phyloP scores from a whole-genome alignment of 2,888 invertebrate genomes.

The Philopedon plagiatum region DNA sequence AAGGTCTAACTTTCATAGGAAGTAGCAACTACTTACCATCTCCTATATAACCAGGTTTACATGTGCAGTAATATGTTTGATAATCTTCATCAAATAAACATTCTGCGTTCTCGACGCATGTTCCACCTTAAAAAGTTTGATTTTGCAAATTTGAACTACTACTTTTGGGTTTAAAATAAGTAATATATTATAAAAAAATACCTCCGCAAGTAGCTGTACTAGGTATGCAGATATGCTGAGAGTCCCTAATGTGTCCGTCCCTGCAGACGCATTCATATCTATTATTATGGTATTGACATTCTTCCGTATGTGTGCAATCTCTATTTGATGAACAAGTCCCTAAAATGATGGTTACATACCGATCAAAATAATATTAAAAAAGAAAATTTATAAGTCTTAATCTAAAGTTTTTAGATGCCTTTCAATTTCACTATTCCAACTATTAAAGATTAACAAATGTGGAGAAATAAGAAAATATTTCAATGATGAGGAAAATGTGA shows the following conservation, averaged over 20 bases:
- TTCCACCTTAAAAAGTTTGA: conserved; percentile 66
- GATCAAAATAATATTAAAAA: no score
- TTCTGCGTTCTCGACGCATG: conserved; percentile 78
- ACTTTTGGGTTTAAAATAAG: no score
- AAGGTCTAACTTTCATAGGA: not conserved
- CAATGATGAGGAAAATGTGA: no score
- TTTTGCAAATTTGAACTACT: no score
- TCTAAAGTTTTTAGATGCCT: no score
- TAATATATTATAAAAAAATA: no score
- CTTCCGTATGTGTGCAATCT: conserved; percentile 82
- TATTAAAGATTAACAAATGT: no score
- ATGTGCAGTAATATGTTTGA: conserved; percentile 83
- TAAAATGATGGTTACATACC: no score
- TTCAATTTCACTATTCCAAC: no score
- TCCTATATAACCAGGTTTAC: conserved; percentile 85
- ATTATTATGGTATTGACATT: conserved; percentile 73
- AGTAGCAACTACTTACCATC: conserved; percentile 73
- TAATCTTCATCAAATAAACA: conserved; percentile 81
- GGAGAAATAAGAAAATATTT: no score
- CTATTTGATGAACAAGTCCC: conserved; percentile 75
- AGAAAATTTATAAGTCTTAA: no score
- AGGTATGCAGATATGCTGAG: conserved; percentile 75
- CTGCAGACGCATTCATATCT: conserved; percentile 84
- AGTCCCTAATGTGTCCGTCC: conserved; percentile 80
- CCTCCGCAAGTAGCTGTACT: conserved; percentile 74